Evolutionary conservation across 53 echinoderm and acorn worm genomes (phyloP).

Genomic region (Apostichopus leukothele): DNA sequence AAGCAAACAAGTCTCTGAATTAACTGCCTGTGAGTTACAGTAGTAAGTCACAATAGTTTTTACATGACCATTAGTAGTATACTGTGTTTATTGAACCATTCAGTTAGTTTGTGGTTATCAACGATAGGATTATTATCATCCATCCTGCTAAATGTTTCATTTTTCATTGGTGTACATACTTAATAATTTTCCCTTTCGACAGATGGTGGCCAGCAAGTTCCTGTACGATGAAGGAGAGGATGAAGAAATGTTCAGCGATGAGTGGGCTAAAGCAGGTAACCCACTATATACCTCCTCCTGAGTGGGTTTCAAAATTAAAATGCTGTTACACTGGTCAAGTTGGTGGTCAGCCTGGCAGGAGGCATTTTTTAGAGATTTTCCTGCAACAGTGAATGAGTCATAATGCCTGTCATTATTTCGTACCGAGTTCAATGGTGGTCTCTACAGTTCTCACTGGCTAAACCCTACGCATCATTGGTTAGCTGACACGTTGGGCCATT

Average conservation of each 20-base stretch:
- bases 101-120: background rate
- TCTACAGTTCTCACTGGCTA: too few relatives aligned
- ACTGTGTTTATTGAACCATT: background rate
- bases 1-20: too few relatives aligned
- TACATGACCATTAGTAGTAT: background rate
- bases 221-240: conserved; percentile 97
- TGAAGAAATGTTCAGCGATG: conserved; percentile 95
- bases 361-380: too few relatives aligned
- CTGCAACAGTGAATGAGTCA: too few relatives aligned
- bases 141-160: too few relatives aligned
- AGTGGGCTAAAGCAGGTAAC: conserved; percentile 92
- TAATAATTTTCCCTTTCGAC: background rate
- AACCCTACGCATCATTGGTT: too few relatives aligned
- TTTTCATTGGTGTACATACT: too few relatives aligned
- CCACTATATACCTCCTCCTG: background rate
- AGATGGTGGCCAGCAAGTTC: conserved; percentile 98
- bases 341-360: background rate
- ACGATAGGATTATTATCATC: background rate
- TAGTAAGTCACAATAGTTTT: too few relatives aligned
- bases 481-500: too few relatives aligned
- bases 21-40: too few relatives aligned
- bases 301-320: background rate
- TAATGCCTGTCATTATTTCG: too few relatives aligned
- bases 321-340: background rate
- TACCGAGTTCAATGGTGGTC: too few relatives aligned